These are phyloP conservation scores for Bombus vancouverensis DNA, from an alignment of 1,140 invertebrate species.

Conservation along the genomic window DNA sequence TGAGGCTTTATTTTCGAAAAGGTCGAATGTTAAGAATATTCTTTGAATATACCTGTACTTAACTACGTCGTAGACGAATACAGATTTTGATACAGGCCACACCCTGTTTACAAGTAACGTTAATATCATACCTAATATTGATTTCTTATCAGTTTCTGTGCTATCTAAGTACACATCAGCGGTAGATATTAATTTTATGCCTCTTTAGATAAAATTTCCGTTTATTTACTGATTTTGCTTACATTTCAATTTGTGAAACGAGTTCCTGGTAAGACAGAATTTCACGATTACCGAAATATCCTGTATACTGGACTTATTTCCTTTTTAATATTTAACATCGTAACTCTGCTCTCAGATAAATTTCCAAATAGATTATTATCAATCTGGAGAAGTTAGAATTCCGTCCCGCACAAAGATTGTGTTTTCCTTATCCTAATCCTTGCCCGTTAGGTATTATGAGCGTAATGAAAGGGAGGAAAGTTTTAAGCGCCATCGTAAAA, in stretches of 20 bases:
- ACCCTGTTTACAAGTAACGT: too few relatives aligned
- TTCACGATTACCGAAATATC: not conserved
- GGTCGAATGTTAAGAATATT: not conserved
- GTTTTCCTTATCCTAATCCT: not conserved
- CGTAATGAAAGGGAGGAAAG: not conserved
- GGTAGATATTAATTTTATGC: too few relatives aligned
- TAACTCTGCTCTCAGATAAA: not conserved
- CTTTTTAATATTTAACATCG: not conserved
- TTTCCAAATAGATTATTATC: not conserved
- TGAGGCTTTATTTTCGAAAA: not conserved
- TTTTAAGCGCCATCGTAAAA: not conserved
- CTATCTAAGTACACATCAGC: too few relatives aligned
- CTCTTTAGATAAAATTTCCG: too few relatives aligned
- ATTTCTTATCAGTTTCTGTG: too few relatives aligned
- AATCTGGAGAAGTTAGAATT: not conserved
- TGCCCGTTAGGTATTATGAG: not conserved
- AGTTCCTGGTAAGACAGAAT: not conserved
- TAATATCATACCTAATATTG: too few relatives aligned
- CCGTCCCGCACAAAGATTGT: not conserved
- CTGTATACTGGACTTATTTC: not conserved
- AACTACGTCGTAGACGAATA: too few relatives aligned
- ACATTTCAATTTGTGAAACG: too few relatives aligned
- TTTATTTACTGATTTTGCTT: too few relatives aligned
- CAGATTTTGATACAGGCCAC: too few relatives aligned
- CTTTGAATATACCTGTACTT: too few relatives aligned